Evolutionary conservation across 2,113 vertebrate genomes (phyloP).

Genomic region (Vimba vimba): DNA sequence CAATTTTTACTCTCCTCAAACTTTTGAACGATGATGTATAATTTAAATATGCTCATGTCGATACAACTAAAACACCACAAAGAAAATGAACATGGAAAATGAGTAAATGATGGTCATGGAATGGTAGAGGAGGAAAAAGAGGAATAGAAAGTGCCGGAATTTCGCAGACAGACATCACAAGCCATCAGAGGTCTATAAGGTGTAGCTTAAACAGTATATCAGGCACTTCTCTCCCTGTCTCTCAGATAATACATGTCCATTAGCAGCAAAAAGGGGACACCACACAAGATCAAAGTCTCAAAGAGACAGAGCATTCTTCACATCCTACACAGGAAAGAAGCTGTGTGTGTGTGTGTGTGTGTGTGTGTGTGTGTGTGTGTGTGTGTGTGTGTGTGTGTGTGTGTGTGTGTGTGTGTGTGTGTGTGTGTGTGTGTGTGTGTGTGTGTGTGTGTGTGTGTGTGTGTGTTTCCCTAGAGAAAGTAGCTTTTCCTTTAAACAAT

Average conservation of each 20-base stretch:
- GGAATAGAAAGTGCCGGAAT: background rate
- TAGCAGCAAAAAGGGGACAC: slow-evolving; percentile 13
- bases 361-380: too few species aligned
- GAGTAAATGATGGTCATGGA: background rate
- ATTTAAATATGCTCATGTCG: background rate
- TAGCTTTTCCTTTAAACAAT: slow-evolving; percentile 35
- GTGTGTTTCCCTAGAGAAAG: background rate
- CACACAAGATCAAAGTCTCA: slow-evolving; percentile 14
- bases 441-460: background rate
- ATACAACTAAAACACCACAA: background rate
- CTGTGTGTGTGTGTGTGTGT: background rate
- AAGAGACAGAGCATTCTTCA: background rate
- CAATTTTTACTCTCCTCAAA: background rate
- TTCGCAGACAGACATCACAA: background rate
- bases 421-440: too few species aligned
- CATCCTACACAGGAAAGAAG: background rate
- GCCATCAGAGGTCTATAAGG: background rate
- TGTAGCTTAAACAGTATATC: background rate
- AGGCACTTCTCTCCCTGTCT: slow-evolving; percentile 2
- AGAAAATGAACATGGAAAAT: background rate
- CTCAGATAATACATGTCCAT: slow-evolving; percentile 27
- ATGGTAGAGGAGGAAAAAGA: background rate
- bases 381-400: background rate
- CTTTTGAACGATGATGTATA: background rate
- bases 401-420: too few species aligned